Evolutionary conservation across 2,113 vertebrate species (phyloP), one percentile per base, ranked within the genome.

Genomic region (Psilopsiagon aymara): DNA sequence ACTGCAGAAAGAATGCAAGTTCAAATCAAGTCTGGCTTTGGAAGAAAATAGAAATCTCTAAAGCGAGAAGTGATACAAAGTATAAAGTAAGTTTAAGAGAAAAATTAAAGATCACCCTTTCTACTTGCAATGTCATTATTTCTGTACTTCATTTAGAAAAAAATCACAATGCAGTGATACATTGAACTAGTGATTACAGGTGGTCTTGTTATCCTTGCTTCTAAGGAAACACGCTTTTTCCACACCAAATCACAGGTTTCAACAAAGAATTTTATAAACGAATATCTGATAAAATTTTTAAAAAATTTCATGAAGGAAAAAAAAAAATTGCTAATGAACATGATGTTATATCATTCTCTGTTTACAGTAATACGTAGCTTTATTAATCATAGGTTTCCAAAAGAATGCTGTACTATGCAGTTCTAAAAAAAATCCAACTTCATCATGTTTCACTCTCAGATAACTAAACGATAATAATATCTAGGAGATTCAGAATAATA

Each of bases 401-500:
- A 8, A 68, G 43, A 92, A 74, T 51, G 17, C 1, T 82, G 29
- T 25, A 60, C 62, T 90, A 63, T 1, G 3, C 11, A 78, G 44
- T 68, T 41, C 29, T 89, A 35, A 81, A 80, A 80, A 33, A 31
- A 1, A 19, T 27, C 1, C 9, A 70, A 29, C 27, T 85, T 90
- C 37, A 64, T 57, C 29, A 57, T 4, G 3, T 83, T 94, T 93
- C 60, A 2, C 21, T 87, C 67, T 90, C 44, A 64, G n/a, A 37
- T 20, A 13, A 25, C 51, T 74, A 70, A 70, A 73, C 11, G 70
- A 15, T 46, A 92, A 70, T 79, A 57, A 43, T 53, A 68, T 43
- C 44, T 57, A 11, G 33, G 20, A 87, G 35, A 75, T 90, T 77
- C 77, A 89, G 63, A 96, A 70, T 85, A 11, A 81, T 71, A 52